These are phyloP conservation scores for Theristicus caerulescens DNA, from an alignment of 2,113 vertebrate species.

Conservation along the genomic window DNA sequence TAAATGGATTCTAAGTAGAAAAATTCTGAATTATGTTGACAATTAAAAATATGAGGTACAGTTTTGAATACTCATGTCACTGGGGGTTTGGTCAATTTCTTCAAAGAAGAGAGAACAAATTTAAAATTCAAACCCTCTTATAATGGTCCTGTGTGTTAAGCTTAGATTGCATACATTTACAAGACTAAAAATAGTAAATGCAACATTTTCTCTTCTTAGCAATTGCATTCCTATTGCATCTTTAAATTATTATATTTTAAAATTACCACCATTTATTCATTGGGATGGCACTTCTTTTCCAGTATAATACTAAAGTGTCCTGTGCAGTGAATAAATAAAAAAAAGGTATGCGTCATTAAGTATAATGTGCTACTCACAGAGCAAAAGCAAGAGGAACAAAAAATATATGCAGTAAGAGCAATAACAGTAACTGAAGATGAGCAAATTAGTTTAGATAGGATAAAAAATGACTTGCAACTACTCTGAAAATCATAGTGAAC, in stretches of 20 bases:
- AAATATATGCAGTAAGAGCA: not conserved
- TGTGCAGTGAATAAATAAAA: not conserved
- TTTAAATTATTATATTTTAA: not conserved
- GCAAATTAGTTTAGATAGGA: not conserved
- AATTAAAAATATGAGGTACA: slow-evolving; percentile 26
- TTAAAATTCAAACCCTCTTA: slow-evolving; percentile 22
- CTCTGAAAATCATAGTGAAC: not conserved
- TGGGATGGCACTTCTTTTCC: not conserved
- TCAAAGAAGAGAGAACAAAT: slow-evolving; percentile 11
- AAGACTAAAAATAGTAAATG: slow-evolving; percentile 5
- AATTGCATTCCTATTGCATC: not conserved
- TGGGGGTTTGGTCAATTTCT: not conserved
- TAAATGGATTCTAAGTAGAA: not conserved
- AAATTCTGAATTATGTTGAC: slow-evolving; percentile 12
- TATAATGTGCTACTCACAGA: not conserved
- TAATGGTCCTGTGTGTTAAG: not conserved
- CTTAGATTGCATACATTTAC: slow-evolving; percentile 1
- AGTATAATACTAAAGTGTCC: not conserved
- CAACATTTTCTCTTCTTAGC: not conserved
- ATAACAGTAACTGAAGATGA: not conserved
- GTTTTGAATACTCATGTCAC: slow-evolving; percentile 19
- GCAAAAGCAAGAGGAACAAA: not conserved
- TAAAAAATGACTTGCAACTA: not conserved
- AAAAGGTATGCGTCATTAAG: not conserved
- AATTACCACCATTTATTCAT: not conserved